Conservation (phyloP, 1,140 invertebrate genomes). For the Diplogasteroides magnus region DNA sequence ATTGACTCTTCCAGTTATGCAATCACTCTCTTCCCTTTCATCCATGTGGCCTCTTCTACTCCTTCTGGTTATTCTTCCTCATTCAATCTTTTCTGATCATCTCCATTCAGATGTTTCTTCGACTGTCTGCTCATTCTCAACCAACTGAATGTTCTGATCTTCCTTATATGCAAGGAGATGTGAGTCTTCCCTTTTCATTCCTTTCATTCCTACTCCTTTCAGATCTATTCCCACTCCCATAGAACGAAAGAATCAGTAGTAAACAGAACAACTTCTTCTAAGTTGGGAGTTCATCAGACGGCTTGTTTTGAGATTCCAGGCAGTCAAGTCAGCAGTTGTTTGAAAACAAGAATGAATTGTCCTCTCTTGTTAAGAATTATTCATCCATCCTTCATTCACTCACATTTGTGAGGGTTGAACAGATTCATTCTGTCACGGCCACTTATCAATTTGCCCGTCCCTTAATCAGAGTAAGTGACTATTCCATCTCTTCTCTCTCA, state of each 20-base stretch:
- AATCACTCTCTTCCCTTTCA: not conserved
- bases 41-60: not conserved
- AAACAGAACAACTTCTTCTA: not conserved
- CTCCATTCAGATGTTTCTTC: not conserved
- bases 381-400: constrained; percentile 33
- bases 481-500: constrained; percentile 41
- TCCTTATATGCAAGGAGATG: not conserved
- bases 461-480: constrained; percentile 18
- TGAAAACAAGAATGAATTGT: not conserved
- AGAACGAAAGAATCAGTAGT: too few relatives aligned
- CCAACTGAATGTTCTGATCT: not conserved
- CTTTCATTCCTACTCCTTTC: not conserved
- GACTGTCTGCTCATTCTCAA: not conserved
- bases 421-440: constrained; percentile 42
- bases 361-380: too few relatives aligned
- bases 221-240: too few relatives aligned
- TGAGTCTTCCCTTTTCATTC: not conserved
- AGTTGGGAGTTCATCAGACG: not conserved
- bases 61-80: not conserved
- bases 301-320: not conserved
- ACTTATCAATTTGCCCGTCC: constrained; percentile 42
- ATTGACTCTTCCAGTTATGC: too few relatives aligned
- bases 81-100: too few relatives aligned
- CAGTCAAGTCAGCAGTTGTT: not conserved
- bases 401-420: constrained; percentile 41